Base-by-base conservation (phyloP, 1,140 invertebrate genomes). In the Bombyx mandarina region DNA sequence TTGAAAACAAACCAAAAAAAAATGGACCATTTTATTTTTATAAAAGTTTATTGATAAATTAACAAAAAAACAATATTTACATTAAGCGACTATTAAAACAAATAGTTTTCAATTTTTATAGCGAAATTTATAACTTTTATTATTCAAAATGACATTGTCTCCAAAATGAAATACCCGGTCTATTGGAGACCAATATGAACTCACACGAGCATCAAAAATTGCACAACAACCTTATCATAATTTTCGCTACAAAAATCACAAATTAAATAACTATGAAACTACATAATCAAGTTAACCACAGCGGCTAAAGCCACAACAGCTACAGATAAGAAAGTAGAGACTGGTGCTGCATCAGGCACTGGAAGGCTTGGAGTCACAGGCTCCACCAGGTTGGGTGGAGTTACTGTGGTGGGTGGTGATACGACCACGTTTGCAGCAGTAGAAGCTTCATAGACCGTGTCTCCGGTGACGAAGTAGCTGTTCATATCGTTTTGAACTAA, bases 391-490 rank as follows among this genome's bases (percentile, higher is more conserved):
- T 44, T 47, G 5, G 67, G 54, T 26, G 35, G 45, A 10, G 62
- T 45, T 7, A 61, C 50, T 7, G 71, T 73, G 6, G 49, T n/a
- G 1, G 54, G 43, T 7, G 42, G 35, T 8, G 64, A 56, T 7
- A 54, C 42, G 1, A 58, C 35, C 1, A 49, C 8, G 9, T 56
- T 42, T 7, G 61, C 22, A n/a, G 57, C 35, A 6, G 67, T 68
- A 0, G 63, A 65, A 1, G 58, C 43, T 6, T 46, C 50, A 3
- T 71, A 57, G 0, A 35, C 26, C 7, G 61, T 55, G 43, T 75
- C 60, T 22, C 72, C 74, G 18, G 54, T 67, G 0, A 52, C 50
- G 18, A 86, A 66, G 56, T 76, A 86, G 10, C 69, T 59, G 10
- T 62, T 59, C 8, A 86, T 44, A 47, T 82, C 74, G 1, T 42